Evolutionary conservation across 2,888 invertebrate genomes (phyloP).

Genomic region (Atrina japonica): DNA sequence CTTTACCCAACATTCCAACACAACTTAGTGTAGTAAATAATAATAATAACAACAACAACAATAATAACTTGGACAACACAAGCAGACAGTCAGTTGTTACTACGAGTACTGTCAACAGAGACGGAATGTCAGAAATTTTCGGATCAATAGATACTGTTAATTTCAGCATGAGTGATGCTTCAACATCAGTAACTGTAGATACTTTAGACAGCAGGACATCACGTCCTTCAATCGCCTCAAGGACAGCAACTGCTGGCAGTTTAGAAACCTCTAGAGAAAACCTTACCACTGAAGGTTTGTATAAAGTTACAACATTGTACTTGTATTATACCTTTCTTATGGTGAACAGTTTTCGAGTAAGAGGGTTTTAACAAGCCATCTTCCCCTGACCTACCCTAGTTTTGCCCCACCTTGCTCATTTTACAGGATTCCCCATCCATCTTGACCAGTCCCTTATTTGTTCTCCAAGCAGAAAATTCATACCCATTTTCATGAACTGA

Average conservation of each 20-base stretch:
- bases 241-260: conserved; percentile 83
- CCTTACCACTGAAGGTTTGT: conserved; percentile 75
- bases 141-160: conserved; percentile 84
- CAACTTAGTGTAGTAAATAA: conserved; percentile 48
- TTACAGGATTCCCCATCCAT: too few relatives aligned
- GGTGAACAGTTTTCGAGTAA: neutral
- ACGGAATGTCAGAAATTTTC: conserved; percentile 78
- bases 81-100: conserved; percentile 76
- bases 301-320: neutral
- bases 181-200: conserved; percentile 83
- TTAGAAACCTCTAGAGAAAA: conserved; percentile 70
- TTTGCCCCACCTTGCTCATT: neutral
- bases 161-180: conserved; percentile 82
- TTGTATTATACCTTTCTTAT: neutral
- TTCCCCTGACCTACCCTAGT: neutral
- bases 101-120: conserved; percentile 74
- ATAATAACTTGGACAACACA: conserved; percentile 53
- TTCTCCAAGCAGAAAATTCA: too few relatives aligned
- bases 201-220: conserved; percentile 82
- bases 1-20: conserved; percentile 73
- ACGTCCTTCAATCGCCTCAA: conserved; percentile 82
- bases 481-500: too few relatives aligned
- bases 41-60: conserved; percentile 34
- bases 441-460: too few relatives aligned
- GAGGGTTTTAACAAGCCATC: neutral